These are phyloP conservation scores for Styela clava DNA, from an alignment of 23 tunicate genomes.

Conservation along the genomic window DNA sequence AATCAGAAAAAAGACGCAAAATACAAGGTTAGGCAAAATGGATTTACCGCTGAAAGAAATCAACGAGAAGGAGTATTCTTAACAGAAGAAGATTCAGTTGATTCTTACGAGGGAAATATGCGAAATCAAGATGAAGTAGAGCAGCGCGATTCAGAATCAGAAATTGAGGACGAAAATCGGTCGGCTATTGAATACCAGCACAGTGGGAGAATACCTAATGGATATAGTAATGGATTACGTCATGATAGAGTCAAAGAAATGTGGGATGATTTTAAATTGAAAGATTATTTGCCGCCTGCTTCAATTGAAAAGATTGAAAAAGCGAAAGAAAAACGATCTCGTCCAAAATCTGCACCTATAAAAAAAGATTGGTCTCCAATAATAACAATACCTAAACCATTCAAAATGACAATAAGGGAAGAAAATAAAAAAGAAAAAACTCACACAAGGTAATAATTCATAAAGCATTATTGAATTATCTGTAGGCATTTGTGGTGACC, in stretches of 20 bases:
- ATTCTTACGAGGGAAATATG: background rate
- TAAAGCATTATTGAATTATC: background rate
- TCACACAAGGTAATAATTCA: conserved; percentile 20
- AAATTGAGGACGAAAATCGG: background rate
- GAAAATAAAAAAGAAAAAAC: conserved; percentile 53
- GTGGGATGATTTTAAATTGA: conserved; percentile 76
- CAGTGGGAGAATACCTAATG: background rate
- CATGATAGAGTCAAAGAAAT: conserved; percentile 29
- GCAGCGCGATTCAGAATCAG: background rate
- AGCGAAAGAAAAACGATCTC: background rate
- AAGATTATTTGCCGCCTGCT: conserved; percentile 29
- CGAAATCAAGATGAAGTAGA: conserved; percentile 33
- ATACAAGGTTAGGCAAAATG: conserved; percentile 9
- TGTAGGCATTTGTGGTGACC: background rate
- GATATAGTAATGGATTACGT: background rate
- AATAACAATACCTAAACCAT: conserved; percentile 80
- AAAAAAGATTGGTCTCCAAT: conserved; percentile 69
- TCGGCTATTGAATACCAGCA: background rate
- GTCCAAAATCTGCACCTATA: conserved; percentile 53
- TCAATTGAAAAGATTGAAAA: background rate
- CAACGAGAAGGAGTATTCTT: conserved; percentile 12
- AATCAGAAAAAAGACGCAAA: conserved; percentile 1
- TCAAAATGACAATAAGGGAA: conserved; percentile 85
- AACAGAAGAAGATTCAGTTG: conserved; percentile 20
- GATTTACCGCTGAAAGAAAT: background rate